Base-by-base conservation (phyloP, 2,888 invertebrate genomes). In the Palloptera scutellata region DNA sequence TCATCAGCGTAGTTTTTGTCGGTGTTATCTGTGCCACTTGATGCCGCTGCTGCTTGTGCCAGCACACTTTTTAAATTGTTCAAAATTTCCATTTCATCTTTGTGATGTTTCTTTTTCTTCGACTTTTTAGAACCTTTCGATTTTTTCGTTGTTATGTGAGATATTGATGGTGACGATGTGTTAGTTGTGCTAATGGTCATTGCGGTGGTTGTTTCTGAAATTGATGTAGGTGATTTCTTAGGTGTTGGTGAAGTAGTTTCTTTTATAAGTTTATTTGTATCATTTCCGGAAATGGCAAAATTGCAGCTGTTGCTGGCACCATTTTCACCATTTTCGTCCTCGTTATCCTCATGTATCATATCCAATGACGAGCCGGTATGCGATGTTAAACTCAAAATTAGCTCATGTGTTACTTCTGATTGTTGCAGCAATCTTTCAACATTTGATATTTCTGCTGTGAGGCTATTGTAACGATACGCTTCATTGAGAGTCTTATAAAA, bases 401-500 rank as follows among this genome's bases (percentile, higher is more conserved):
- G 40, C 17, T 78, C 77, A 9, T 74, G 73, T 11, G 74, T 61
- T 15, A 68, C 65, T 42, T 77, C 74, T 0, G 76, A 74, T 45
- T 78, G 75, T 20, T 78, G 75, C 11, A 81, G 64, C 15, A 78
- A 64, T 1, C 73, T 73, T 20, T 81, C 81, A 48, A 78, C 66
- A 13, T 74, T 76, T 3, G 73, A 72, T 17, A 81, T 77, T 58
- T 81, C 79, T 0, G 77, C 62, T 9, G 73, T 75, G 42, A 82
- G 42, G 62, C 75, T 77, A 79, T 93, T 93, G 74, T 95, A 94
- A 63, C 95, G 88, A 83, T 95, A 95, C 52, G 94, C 94, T 84
- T 93, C 93, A 85, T 95, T 95, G 58, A 95, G 86, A 79, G 93
- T 94, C 76, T 92, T 90, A 83, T 95, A 95, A 83, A 95, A 95